Percentiles rank a stretch among this genome's conserved stretches.
phyloP scores from a whole-genome alignment of 2,888 invertebrate species.

The Amphipoea oculea region DNA sequence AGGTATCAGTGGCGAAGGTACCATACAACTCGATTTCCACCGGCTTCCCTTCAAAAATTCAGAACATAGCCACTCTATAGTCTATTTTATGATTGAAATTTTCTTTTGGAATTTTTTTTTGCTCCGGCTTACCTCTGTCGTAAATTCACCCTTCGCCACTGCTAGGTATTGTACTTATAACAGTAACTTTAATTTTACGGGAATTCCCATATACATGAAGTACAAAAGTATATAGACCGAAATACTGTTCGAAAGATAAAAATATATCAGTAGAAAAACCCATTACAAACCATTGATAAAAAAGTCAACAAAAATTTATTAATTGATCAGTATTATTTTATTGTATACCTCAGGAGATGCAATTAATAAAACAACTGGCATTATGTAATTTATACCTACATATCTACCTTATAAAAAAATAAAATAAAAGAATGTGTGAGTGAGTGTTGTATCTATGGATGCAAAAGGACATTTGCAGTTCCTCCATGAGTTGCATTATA shows the following conservation, averaged over 20 bases:
- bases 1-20: too few relatives aligned
- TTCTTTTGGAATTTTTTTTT: too few relatives aligned
- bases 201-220: not conserved
- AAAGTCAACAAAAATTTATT: not conserved
- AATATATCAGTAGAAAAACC: not conserved
- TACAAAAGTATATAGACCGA: not conserved
- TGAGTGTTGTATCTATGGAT: not conserved
- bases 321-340: slow-evolving; percentile 1
- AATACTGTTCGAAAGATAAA: not conserved
- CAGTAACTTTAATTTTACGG: not conserved
- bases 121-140: too few relatives aligned
- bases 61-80: too few relatives aligned
- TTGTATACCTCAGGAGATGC: not conserved
- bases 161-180: not conserved
- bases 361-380: not conserved
- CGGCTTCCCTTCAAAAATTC: too few relatives aligned
- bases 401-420: not conserved
- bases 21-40: too few relatives aligned
- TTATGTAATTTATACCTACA: not conserved
- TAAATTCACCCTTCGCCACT: too few relatives aligned
- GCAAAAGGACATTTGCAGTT: not conserved
- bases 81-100: too few relatives aligned
- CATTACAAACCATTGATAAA: not conserved
- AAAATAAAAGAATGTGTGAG: not conserved
- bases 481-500: too few relatives aligned